Evolutionary conservation across 2,113 vertebrate genomes (phyloP).

Genomic region (Haplochromis vanheusdeni): DNA sequence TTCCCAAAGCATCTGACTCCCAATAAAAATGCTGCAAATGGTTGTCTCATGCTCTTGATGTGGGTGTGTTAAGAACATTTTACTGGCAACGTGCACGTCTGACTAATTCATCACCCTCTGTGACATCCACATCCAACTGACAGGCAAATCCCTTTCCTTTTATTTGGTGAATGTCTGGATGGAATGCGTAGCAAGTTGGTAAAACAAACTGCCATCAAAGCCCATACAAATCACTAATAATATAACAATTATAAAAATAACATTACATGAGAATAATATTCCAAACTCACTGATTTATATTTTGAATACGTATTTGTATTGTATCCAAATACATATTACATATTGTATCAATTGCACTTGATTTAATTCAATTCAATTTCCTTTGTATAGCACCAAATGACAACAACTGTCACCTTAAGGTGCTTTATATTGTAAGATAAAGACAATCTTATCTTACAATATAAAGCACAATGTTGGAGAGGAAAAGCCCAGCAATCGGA

Average conservation of each 20-base stretch:
- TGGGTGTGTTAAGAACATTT: constrained; percentile 44
- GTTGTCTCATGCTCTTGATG: constrained; percentile 22
- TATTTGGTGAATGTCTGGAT: neutral
- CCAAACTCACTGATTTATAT: neutral
- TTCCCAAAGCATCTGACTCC: neutral
- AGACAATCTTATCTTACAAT: neutral
- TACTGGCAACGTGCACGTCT: constrained; percentile 7
- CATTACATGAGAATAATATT: neutral
- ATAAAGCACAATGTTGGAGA: neutral
- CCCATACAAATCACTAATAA: neutral
- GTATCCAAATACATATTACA: neutral
- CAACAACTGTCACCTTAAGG: neutral
- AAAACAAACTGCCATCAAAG: neutral
- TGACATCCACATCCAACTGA: constrained; percentile 25
- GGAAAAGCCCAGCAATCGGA: neutral
- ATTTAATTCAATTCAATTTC: neutral
- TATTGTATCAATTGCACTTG: neutral
- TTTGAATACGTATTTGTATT: neutral
- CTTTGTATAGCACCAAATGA: neutral
- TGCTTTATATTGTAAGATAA: neutral
- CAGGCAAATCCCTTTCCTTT: constrained; percentile 9
- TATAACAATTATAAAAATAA: neutral
- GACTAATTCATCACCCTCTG: constrained; percentile 41
- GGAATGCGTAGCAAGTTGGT: neutral
- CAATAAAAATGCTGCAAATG: constrained; percentile 2